phyloP scores from a whole-genome alignment of 2,888 invertebrate species.

The Prenolepis imparis region DNA sequence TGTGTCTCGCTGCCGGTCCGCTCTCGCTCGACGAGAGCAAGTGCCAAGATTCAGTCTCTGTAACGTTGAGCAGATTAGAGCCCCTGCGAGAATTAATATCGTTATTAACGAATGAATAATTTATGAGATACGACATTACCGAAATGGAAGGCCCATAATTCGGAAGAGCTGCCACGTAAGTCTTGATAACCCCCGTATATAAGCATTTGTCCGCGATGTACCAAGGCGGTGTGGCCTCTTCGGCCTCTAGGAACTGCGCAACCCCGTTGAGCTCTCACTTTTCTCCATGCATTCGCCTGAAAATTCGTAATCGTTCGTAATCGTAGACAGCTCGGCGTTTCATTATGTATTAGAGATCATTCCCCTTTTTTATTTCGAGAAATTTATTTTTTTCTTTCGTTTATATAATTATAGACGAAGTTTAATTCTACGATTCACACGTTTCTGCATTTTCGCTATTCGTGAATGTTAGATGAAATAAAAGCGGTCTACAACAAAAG shows the following conservation, averaged over 20 bases:
- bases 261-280: constrained; percentile 88
- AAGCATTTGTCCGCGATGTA: constrained; percentile 92
- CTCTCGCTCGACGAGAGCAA: constrained; percentile 87
- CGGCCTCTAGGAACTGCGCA: constrained; percentile 91
- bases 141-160: constrained; percentile 95
- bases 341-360: neutral
- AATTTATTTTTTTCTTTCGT: neutral
- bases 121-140: constrained; percentile 87
- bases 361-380: neutral
- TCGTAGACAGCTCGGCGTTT: neutral
- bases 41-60: constrained; percentile 95
- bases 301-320: constrained; percentile 55
- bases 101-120: neutral
- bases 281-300: constrained; percentile 88
- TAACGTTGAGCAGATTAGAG: constrained; percentile 59
- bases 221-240: constrained; percentile 93
- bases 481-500: constrained; percentile 70
- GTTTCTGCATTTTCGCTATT: constrained; percentile 11
- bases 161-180: constrained; percentile 93
- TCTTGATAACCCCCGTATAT: constrained; percentile 96
- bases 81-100: neutral
- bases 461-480: constrained; percentile 49
- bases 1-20: constrained; percentile 91
- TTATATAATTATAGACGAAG: constrained; percentile 11
- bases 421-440: neutral